These are phyloP conservation scores for Polyodon spathula DNA, from an alignment of 2,113 vertebrate species.

Conservation along the genomic window DNA sequence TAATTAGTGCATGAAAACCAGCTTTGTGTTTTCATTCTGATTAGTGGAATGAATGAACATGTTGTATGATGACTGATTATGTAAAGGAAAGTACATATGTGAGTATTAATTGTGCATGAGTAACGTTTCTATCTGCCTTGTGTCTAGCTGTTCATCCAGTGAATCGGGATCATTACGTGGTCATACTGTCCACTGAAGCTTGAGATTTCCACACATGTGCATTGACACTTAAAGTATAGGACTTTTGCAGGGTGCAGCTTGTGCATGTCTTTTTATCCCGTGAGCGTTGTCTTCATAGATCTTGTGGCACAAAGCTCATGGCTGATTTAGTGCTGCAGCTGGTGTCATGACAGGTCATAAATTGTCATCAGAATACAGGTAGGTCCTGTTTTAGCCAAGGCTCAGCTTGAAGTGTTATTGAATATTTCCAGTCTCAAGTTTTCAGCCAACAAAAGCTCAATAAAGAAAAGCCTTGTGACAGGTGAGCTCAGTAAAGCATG, in stretches of 20 bases:
- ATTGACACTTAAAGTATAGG: constrained; percentile 1
- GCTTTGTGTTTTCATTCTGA: constrained; percentile 33
- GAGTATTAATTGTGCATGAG: constrained; percentile 21
- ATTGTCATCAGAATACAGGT: not conserved
- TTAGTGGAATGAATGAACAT: constrained; percentile 37
- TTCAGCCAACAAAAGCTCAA: constrained; percentile 5
- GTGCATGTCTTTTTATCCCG: not conserved
- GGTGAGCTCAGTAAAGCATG: not conserved
- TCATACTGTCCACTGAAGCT: constrained; percentile 19
- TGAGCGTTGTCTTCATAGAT: not conserved
- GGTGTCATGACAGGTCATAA: not conserved
- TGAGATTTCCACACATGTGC: constrained; percentile 3
- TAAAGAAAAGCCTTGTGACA: not conserved
- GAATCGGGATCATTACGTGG: constrained; percentile 42
- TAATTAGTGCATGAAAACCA: constrained; percentile 16
- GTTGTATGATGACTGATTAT: constrained; percentile 41
- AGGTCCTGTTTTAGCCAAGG: not conserved
- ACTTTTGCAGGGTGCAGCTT: not conserved
- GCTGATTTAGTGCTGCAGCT: not conserved
- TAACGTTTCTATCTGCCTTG: constrained; percentile 16
- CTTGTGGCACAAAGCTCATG: not conserved
- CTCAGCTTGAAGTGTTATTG: constrained; percentile 10
- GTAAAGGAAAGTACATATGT: constrained; percentile 44
- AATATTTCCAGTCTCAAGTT: not conserved
- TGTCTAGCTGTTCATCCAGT: constrained; percentile 35